Percentiles rank a stretch among this genome's conserved stretches.
Evolutionary conservation across 1,140 invertebrate genomes (phyloP).

Genomic region (Leucophenga varia): DNA sequence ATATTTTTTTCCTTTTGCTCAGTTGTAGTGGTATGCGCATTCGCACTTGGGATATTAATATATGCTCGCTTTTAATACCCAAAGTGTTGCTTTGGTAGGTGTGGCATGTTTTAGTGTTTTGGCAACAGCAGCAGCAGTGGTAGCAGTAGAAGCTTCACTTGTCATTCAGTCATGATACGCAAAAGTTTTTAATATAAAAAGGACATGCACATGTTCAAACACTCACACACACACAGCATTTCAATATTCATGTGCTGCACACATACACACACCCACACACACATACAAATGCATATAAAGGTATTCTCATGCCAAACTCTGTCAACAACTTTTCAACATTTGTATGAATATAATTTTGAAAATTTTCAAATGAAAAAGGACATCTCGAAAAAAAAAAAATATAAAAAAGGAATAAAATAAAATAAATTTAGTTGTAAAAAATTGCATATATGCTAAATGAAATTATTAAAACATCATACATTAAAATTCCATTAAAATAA

Average conservation of each 20-base stretch:
- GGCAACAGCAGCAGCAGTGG: conserved; percentile 1
- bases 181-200: conserved; percentile 41
- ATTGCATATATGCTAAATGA: too few relatives aligned
- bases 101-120: too few relatives aligned
- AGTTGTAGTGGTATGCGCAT: conserved; percentile 16
- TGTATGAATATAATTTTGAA: conserved; percentile 53
- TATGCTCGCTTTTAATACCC: conserved; percentile 50
- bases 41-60: conserved; percentile 50
- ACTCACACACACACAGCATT: conserved; percentile 22
- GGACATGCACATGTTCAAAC: conserved; percentile 1
- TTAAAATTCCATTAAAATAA: too few relatives aligned
- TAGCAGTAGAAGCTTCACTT: conserved; percentile 5
- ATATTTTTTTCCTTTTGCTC: neutral
- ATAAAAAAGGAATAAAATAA: too few relatives aligned
- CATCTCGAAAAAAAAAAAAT: too few relatives aligned
- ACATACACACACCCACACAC: neutral
- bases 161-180: conserved; percentile 22
- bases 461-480: too few relatives aligned
- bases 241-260: conserved; percentile 44
- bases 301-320: conserved; percentile 46
- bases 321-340: conserved; percentile 44
- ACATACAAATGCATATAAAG: conserved; percentile 16
- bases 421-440: too few relatives aligned
- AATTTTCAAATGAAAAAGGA: conserved; percentile 18
- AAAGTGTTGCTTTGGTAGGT: conserved; percentile 2